phyloP scores from a whole-genome alignment of 92 coral and sea anemone species.

The Montipora capitata region DNA sequence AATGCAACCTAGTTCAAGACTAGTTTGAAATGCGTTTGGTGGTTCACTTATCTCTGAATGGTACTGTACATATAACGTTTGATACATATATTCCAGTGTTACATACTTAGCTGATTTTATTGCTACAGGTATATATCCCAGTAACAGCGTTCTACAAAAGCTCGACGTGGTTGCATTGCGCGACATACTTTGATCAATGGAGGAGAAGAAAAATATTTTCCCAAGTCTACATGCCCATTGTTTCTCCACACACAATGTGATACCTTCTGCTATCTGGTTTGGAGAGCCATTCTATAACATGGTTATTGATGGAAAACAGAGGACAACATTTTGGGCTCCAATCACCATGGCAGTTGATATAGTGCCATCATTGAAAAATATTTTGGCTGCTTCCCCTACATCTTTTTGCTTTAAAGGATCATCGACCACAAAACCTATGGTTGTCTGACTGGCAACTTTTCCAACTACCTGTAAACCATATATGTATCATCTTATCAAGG shows the following conservation, averaged over 20 bases:
- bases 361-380: slow-evolving; percentile 54
- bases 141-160: background rate
- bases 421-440: slow-evolving; percentile 66
- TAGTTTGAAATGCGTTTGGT: too few relatives aligned
- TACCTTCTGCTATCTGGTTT: slow-evolving; percentile 63
- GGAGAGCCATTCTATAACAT: slow-evolving; percentile 67
- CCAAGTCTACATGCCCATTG: slow-evolving; percentile 14
- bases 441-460: slow-evolving; percentile 62
- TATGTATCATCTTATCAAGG: slow-evolving; percentile 23
- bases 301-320: slow-evolving; percentile 52
- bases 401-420: slow-evolving; percentile 68
- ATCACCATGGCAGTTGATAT: slow-evolving; percentile 25
- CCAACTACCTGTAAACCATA: slow-evolving; percentile 33
- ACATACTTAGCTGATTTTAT: slow-evolving; percentile 4
- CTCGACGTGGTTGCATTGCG: slow-evolving; percentile 5
- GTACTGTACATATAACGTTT: background rate
- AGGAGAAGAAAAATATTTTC: slow-evolving; percentile 10
- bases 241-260: background rate
- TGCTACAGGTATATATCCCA: slow-evolving; percentile 17
- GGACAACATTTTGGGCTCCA: slow-evolving; percentile 64
- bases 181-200: slow-evolving; percentile 5
- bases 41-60: too few relatives aligned
- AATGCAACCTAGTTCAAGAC: too few relatives aligned
- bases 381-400: slow-evolving; percentile 75
- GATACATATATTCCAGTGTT: slow-evolving; percentile 9